phyloP scores from a whole-genome alignment of 2,113 vertebrate species.

The Hippopotamus amphibius region DNA sequence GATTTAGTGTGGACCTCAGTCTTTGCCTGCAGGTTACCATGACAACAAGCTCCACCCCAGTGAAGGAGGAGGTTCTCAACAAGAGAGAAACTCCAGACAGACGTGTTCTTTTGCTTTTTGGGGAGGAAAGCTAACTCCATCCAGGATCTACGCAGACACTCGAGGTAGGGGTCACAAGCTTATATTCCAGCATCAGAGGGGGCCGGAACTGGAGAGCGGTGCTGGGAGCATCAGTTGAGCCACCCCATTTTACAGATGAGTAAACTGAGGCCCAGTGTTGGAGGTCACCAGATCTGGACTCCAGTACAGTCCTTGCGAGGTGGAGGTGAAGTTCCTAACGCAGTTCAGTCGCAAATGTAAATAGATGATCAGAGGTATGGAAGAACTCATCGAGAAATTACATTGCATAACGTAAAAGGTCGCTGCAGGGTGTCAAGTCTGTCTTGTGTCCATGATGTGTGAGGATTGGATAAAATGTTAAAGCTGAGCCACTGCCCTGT shows the following conservation, averaged over 20 bases:
- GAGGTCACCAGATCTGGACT: background rate
- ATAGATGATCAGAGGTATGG: background rate
- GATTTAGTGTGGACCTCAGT: background rate
- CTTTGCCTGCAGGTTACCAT: constrained; percentile 28
- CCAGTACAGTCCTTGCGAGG: background rate
- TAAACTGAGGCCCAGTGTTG: constrained; percentile 35
- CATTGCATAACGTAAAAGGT: background rate
- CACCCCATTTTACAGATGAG: background rate
- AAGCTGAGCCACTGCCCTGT: background rate
- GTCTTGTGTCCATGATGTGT: background rate
- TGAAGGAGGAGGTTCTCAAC: background rate
- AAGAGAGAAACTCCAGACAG: constrained; percentile 3
- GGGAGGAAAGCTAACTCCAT: constrained; percentile 16
- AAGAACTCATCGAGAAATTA: background rate
- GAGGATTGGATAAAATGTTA: background rate
- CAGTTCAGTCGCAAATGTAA: background rate
- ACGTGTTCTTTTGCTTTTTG: constrained; percentile 15
- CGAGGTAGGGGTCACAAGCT: background rate
- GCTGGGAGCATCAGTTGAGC: background rate
- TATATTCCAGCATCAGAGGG: background rate
- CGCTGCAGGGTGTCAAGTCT: background rate
- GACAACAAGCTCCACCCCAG: constrained; percentile 52
- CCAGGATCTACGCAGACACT: background rate
- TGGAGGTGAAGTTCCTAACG: background rate
- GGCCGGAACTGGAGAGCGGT: background rate